Base-by-base conservation (phyloP, 1,140 invertebrate species). In the Camponotus floridanus region DNA sequence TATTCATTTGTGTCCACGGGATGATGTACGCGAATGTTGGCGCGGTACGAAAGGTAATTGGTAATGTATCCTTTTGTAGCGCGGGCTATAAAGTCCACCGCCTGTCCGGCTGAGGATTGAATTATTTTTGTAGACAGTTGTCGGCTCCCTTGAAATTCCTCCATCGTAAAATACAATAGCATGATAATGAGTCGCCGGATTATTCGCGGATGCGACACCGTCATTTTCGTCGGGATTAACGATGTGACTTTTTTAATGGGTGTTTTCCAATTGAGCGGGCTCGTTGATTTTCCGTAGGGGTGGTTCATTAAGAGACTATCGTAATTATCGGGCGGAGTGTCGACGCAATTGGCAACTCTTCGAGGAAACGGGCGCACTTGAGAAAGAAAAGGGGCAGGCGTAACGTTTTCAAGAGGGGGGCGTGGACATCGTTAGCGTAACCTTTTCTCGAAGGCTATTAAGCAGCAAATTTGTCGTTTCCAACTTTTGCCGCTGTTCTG, bases 281-380 rank as follows among this genome's bases (percentile, higher is more conserved):
- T 78, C 59, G 31, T 73, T 62, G 31, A 65, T n/a, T 59, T n/a
- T 59, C 5, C 61, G 55, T 4, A 39, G 18, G 36, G 61, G 21
- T 59, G 86, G 15, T 65, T 89, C 78, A 48, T 89, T 89, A 89
- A 78, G 5, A 61, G 59, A 48, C 87, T 4, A 76, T 57, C 11
- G 55, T 88, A 88, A 90, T 90, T 87, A 73, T 80, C 86, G 87
- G 87, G 62, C 57, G 79, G 85, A 76, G 85, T 76, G 42, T 70
- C 76, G 21, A 21, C 67, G 76, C 76, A 76, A 79, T 51, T 79
- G 86, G 81, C 55, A 70, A 88, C 71, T 26, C 64, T 78, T 65
- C 65, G 42, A 62, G 55, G 70, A 11, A 13, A 62, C 48, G 45
- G 26, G 15, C 57, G 31, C 33, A 26, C 64, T 88, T 13, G 31